Percentiles rank a stretch among this genome's conserved stretches.
Conservation (phyloP, 2,113 vertebrate genomes). For the Corydoras maculifer region DNA sequence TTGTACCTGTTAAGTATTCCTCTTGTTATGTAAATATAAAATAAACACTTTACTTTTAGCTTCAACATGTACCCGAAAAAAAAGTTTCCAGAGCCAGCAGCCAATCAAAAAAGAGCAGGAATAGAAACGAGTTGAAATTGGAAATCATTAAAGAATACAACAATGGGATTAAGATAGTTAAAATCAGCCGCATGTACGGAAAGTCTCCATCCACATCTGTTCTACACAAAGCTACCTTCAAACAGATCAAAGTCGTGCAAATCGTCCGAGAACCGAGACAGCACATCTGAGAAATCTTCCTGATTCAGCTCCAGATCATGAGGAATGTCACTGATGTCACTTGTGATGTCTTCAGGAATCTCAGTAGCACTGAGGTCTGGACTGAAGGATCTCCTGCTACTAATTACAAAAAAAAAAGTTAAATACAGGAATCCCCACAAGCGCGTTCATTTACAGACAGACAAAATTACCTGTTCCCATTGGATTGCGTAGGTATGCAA, state of each 20-base stretch:
- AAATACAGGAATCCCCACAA: neutral
- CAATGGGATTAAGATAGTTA: too few species aligned
- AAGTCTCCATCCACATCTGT: too few species aligned
- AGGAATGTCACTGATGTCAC: conserved; percentile 85
- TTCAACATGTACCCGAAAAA: too few species aligned
- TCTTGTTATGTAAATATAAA: too few species aligned
- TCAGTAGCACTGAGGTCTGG: conserved; percentile 82
- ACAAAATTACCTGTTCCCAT: conserved; percentile 68
- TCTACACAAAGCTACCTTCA: conserved; percentile 46
- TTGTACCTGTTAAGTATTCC: too few species aligned
- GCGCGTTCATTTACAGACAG: too few species aligned
- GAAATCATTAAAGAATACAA: too few species aligned
- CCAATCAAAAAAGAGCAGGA: too few species aligned
- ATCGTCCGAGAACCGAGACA: conserved; percentile 79
- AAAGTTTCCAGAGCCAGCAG: too few species aligned
- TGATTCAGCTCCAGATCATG: conserved; percentile 86
- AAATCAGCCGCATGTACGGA: too few species aligned
- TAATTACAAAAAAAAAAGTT: neutral
- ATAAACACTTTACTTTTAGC: too few species aligned
- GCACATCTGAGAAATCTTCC: conserved; percentile 83
- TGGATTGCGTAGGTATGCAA: conserved; percentile 74
- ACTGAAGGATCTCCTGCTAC: conserved; percentile 74
- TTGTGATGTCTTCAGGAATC: conserved; percentile 84
- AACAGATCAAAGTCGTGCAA: conserved; percentile 55
- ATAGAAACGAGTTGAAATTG: too few species aligned